Evolutionary conservation across 2,888 invertebrate species (phyloP).

Genomic region (Diaphora mendica): DNA sequence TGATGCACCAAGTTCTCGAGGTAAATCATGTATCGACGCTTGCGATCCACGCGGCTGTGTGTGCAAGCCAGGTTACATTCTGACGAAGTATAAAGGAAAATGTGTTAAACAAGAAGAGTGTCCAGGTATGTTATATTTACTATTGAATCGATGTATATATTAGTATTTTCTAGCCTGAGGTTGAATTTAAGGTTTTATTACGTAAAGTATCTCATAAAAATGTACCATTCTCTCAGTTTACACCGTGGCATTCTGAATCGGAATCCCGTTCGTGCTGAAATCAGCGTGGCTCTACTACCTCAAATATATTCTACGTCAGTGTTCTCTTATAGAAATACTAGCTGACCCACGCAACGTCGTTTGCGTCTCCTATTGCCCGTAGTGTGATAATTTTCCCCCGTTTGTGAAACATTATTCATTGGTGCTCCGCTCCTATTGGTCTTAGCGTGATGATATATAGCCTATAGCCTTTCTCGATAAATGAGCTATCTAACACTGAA

Average conservation of each 20-base stretch:
- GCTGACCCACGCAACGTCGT: too few relatives aligned
- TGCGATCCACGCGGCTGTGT: conserved; percentile 34
- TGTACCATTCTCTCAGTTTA: background rate
- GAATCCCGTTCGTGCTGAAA: too few relatives aligned
- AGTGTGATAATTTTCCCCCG: too few relatives aligned
- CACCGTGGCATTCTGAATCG: background rate
- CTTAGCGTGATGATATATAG: too few relatives aligned
- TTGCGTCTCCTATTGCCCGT: too few relatives aligned
- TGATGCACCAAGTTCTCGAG: background rate
- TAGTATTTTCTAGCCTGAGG: background rate
- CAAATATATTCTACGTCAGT: too few relatives aligned
- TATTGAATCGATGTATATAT: background rate
- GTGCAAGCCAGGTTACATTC: conserved; percentile 45
- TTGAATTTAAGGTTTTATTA: background rate
- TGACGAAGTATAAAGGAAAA: conserved; percentile 35
- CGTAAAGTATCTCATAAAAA: background rate
- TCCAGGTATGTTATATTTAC: conserved; percentile 23
- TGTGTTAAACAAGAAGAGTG: conserved; percentile 48
- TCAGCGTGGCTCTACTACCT: too few relatives aligned
- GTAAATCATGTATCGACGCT: background rate
- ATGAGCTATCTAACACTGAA: too few relatives aligned
- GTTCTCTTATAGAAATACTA: too few relatives aligned
- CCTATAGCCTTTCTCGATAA: too few relatives aligned
- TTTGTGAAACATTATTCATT: too few relatives aligned
- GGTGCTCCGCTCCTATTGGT: too few relatives aligned